Evolutionary conservation across 2,888 invertebrate genomes (phyloP).

Genomic region (Hetaerina titia): DNA sequence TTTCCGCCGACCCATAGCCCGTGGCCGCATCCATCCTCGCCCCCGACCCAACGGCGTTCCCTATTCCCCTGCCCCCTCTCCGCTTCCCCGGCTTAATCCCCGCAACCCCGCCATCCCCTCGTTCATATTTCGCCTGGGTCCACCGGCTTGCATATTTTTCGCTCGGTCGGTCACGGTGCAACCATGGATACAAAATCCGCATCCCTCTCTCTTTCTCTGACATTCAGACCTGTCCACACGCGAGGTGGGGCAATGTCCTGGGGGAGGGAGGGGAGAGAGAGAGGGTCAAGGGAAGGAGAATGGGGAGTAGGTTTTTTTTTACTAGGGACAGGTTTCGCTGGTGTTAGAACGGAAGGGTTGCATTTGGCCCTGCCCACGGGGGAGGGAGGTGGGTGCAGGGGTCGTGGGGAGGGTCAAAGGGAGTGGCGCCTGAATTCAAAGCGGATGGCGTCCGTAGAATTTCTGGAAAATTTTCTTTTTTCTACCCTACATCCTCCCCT

Average conservation of each 20-base stretch:
- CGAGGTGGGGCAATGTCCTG: neutral
- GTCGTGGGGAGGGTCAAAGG: too few species aligned
- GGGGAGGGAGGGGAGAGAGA: neutral
- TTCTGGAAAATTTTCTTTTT: neutral
- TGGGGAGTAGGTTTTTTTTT: neutral
- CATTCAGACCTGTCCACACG: conserved; percentile 5
- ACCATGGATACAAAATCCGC: neutral
- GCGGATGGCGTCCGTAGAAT: neutral
- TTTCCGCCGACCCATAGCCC: too few species aligned
- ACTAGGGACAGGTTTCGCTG: neutral
- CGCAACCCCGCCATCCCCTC: neutral
- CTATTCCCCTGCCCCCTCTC: neutral
- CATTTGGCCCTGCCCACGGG: neutral
- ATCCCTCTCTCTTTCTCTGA: neutral
- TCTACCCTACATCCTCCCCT: neutral
- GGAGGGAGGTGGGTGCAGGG: neutral
- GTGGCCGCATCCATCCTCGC: too few species aligned
- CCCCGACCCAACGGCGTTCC: neutral
- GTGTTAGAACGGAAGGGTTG: neutral
- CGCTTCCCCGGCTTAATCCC: neutral
- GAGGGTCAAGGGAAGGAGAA: neutral
- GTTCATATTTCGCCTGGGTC: neutral
- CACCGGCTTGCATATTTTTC: neutral
- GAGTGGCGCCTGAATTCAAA: neutral
- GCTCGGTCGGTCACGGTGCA: neutral